phyloP scores from a whole-genome alignment of 2,888 invertebrate species.

The Eupsilia transversa region DNA sequence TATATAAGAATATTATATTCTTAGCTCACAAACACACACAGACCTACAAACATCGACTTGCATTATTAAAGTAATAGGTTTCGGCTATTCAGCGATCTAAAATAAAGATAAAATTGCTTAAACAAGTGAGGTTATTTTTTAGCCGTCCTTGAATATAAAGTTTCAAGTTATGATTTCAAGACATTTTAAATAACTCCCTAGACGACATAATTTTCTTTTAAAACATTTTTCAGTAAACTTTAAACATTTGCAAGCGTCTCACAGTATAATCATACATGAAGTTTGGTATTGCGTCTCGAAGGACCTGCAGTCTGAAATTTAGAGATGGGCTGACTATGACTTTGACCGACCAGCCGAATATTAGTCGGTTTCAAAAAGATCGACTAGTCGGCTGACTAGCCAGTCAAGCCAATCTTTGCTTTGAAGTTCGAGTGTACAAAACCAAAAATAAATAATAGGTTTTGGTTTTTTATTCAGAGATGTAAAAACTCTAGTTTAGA shows the following conservation, averaged over 20 bases:
- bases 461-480: not conserved
- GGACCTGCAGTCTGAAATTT: slow-evolving; percentile 29
- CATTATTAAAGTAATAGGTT: not conserved
- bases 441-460: not conserved
- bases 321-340: not conserved
- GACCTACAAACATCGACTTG: not conserved
- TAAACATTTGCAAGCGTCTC: slow-evolving; percentile 19
- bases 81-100: not conserved
- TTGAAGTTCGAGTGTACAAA: not conserved
- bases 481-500: not conserved
- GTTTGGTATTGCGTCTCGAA: slow-evolving; percentile 35
- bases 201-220: slow-evolving; percentile 1
- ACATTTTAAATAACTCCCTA: slow-evolving; percentile 11
- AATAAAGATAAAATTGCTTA: not conserved
- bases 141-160: not conserved
- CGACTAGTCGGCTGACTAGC: too few relatives aligned
- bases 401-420: not conserved
- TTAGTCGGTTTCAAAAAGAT: not conserved
- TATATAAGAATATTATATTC: not conserved
- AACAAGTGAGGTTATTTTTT: not conserved
- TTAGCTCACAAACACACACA: not conserved
- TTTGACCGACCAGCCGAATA: not conserved
- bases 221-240: slow-evolving; percentile 21
- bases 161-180: slow-evolving; percentile 10
- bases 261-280: slow-evolving; percentile 26